Base-by-base conservation (phyloP, 2,113 vertebrate species). In the Paratilapia polleni region DNA sequence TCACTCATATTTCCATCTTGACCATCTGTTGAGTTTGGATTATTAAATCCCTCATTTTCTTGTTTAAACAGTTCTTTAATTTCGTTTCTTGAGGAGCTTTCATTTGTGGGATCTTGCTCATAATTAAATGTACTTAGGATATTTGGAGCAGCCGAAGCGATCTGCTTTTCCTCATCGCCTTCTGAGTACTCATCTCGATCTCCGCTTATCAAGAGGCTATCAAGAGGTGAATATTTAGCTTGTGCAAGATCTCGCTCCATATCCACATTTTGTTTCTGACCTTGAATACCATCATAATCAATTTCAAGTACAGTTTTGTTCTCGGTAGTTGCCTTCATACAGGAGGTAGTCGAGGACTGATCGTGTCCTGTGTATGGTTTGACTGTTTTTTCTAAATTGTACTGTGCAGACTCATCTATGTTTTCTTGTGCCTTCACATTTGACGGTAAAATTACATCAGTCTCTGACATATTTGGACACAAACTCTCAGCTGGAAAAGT, bases 371-470 rank as follows among this genome's bases (percentile, higher is more conserved):
- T 7, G 19, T 14, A 41, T 24, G 31, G 36, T 70, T 43, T 47
- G 4, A 63, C 26, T 57, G 15, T 7, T 73, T 81, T 75, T 31
- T 80, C 64, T 28, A 4, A 31, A 10, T 41, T 26, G 1, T 75
- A 36, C 68, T 91, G 80, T 43, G 68, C 7, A 89, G 41, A 82
- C 41, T 76, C 22, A n/a, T 6, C 20, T 15, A 41, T 8, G 9
- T 66, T 88, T 88, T 83, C 73, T 80, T 1, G 20, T 59, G 60
- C 36, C 4, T 58, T 82, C 14, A 64, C 34, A 64, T 79, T 61
- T 86, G 81, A 83, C 7, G 82, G 58, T 4, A 70, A 59, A 79
- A 36, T 59, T 13, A 20, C 43, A 77, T 73, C 63, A 17, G 56
- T 57, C 38, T 80, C 78, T 28, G 82, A 84, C 10, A 58, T 54